Percentiles rank a stretch among this genome's conserved stretches.
Evolutionary conservation across 2,888 invertebrate species (phyloP).

Genomic region (Diadegma fenestrale): DNA sequence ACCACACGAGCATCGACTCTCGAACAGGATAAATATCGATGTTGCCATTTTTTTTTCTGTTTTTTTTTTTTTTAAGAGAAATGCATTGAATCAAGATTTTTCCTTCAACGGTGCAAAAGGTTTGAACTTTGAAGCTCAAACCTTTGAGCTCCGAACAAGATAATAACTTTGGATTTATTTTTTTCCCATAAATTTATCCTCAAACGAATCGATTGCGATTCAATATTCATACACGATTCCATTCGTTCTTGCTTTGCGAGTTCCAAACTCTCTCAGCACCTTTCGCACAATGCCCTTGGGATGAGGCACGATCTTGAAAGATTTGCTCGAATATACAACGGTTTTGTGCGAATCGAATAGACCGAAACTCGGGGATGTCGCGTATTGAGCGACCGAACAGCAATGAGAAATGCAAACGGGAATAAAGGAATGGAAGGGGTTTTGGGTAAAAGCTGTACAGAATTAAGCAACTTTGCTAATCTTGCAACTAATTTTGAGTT

Average conservation of each 20-base stretch:
- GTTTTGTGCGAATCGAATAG: not conserved
- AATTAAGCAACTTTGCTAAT: slow-evolving; percentile 78
- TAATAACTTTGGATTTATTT: not conserved
- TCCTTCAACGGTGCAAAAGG: not conserved
- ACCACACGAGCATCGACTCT: not conserved
- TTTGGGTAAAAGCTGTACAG: slow-evolving; percentile 21
- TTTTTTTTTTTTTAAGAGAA: not conserved
- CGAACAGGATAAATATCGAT: not conserved
- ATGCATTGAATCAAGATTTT: not conserved
- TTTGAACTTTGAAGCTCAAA: not conserved
- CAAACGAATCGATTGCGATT: not conserved
- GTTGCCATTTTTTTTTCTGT: not conserved
- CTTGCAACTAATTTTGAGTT: slow-evolving; percentile 80
- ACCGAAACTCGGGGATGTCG: not conserved
- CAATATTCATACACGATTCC: not conserved
- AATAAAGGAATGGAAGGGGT: not conserved
- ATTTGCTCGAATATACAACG: not conserved
- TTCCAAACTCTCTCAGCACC: not conserved
- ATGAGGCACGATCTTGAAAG: not conserved
- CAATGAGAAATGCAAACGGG: not conserved
- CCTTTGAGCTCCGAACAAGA: not conserved
- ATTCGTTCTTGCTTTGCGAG: not conserved
- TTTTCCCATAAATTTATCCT: not conserved
- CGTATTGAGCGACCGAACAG: slow-evolving; percentile 39
- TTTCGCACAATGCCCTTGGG: not conserved